A percentile compares a stretch with the other conserved stretches of the same genome.
Conservation (phyloP, 2,888 invertebrate species). For the Margaritifera margaritifera region DNA sequence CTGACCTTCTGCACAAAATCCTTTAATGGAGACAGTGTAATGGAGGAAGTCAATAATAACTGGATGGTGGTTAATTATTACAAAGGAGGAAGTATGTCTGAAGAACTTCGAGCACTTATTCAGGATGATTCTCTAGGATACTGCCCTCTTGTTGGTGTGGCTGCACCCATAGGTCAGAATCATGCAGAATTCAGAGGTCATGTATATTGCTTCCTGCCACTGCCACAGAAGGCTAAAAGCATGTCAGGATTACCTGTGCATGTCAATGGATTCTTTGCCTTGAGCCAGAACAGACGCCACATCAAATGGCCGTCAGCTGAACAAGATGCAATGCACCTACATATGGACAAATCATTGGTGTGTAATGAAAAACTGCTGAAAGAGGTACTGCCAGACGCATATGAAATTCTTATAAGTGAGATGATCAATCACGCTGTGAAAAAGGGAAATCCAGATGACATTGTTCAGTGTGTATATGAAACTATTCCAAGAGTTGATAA, state of each 20-base stretch:
- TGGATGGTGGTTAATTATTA: conserved; percentile 32
- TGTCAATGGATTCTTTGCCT: conserved; percentile 27
- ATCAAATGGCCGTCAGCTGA: conserved; percentile 19
- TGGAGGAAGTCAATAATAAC: background rate
- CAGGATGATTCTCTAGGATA: conserved; percentile 13
- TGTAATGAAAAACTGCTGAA: conserved; percentile 17
- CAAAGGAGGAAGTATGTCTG: conserved; percentile 21
- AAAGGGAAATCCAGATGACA: background rate
- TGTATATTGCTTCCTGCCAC: conserved; percentile 25
- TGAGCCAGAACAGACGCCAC: conserved; percentile 22
- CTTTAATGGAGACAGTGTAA: background rate
- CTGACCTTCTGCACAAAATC: too few relatives aligned
- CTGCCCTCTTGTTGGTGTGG: conserved; percentile 21
- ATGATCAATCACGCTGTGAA: conserved; percentile 3
- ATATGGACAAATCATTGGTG: conserved; percentile 14
- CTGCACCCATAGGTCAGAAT: conserved; percentile 4
- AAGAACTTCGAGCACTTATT: conserved; percentile 9
- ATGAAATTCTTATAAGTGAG: conserved; percentile 8
- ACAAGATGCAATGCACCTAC: conserved; percentile 7
- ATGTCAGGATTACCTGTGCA: conserved; percentile 22
- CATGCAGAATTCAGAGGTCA: conserved; percentile 10
- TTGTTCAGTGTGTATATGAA: conserved; percentile 11
- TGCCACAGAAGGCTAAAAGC: conserved; percentile 19
- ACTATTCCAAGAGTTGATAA: conserved; percentile 9
- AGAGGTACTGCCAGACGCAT: conserved; percentile 22